Percentiles rank a stretch among this genome's conserved stretches.
These are phyloP conservation scores for Myrmophylax atrothorax DNA, from an alignment of 2,113 vertebrate species.

Conservation along the genomic window DNA sequence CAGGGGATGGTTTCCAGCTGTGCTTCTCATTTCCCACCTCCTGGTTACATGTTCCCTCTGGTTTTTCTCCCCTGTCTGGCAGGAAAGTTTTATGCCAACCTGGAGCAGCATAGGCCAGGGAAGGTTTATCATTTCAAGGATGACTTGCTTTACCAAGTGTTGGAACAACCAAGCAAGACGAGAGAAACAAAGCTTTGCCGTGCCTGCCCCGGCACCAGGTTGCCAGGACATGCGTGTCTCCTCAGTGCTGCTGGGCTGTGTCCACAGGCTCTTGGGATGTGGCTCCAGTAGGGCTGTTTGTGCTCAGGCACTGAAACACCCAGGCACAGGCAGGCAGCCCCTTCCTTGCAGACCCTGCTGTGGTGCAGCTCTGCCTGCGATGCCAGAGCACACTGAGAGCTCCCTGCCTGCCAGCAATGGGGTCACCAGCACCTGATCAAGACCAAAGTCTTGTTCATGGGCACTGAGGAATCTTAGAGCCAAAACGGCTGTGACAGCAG, in stretches of 20 bases:
- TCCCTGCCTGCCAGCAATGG: accelerated
- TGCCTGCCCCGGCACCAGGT: accelerated
- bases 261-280: accelerated
- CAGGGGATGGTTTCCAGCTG: not conserved
- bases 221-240: not conserved
- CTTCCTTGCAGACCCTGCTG: accelerated
- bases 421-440: accelerated
- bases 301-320: not conserved
- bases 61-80: not conserved
- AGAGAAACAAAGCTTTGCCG: accelerated
- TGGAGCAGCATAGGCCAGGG: accelerated
- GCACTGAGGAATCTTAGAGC: not conserved
- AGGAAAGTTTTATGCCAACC: not conserved
- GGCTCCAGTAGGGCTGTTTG: not conserved
- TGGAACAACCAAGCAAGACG: accelerated
- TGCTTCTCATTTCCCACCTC: too few relatives aligned
- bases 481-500: not conserved
- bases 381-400: not conserved
- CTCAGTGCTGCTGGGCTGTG: accelerated
- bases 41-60: accelerated
- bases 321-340: not conserved
- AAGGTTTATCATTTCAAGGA: accelerated
- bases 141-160: not conserved
- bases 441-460: accelerated
- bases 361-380: accelerated